phyloP scores from a whole-genome alignment of 2,888 invertebrate species.

The Flexamia atlantica region DNA sequence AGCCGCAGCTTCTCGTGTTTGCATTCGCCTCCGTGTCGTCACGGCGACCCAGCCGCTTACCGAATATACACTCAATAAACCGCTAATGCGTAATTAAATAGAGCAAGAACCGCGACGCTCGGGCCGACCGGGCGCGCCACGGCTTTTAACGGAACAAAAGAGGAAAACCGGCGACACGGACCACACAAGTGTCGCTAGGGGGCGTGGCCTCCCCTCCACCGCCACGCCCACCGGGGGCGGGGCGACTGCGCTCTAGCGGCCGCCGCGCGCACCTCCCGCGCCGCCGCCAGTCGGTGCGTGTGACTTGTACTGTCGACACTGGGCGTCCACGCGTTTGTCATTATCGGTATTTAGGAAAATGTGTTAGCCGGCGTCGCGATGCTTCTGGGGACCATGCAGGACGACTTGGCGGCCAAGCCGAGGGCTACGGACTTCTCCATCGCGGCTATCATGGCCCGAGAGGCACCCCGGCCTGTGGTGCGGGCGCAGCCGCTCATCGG shows the following conservation, averaged over 20 bases:
- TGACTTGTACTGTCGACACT: conserved; percentile 70
- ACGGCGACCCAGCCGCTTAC: not conserved
- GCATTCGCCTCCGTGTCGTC: conserved; percentile 12
- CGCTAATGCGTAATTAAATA: conserved; percentile 61
- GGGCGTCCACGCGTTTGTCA: conserved; percentile 63
- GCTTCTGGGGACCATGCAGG: conserved; percentile 77
- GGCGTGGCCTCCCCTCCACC: conserved; percentile 55
- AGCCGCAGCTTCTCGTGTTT: not conserved
- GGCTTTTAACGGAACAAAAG: conserved; percentile 57
- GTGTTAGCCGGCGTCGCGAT: conserved; percentile 72
- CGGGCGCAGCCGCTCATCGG: conserved; percentile 56
- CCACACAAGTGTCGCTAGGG: conserved; percentile 55
- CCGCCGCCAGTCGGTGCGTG: conserved; percentile 74
- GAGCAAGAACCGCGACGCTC: conserved; percentile 53
- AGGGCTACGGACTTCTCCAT: conserved; percentile 96
- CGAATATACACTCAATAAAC: conserved; percentile 56
- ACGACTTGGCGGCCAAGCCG: conserved; percentile 76
- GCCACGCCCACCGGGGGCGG: conserved; percentile 47
- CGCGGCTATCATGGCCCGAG: conserved; percentile 92
- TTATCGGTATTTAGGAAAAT: conserved; percentile 55
- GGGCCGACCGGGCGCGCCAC: conserved; percentile 56
- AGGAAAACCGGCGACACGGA: conserved; percentile 60
- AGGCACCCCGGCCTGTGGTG: conserved; percentile 74
- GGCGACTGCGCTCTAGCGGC: conserved; percentile 64
- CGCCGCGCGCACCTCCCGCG: conserved; percentile 59